phyloP scores from a whole-genome alignment of 2,888 invertebrate species.

The Vannuccia rotundouncinata region DNA sequence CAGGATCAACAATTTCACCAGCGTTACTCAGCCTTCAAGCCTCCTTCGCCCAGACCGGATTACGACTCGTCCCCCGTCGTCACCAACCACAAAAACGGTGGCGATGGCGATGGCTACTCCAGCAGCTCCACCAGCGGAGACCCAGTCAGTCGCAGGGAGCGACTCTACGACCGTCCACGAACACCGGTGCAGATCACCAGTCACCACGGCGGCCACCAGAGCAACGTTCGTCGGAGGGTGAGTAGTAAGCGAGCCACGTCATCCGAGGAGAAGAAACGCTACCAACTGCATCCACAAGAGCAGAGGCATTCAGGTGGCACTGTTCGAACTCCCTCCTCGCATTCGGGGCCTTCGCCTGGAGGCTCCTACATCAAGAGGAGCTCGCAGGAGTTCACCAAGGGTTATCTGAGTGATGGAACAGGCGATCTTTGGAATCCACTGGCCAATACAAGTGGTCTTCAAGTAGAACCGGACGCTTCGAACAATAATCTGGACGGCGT shows the following conservation, averaged over 20 bases:
- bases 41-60: background rate
- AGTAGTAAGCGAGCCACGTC: background rate
- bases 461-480: background rate
- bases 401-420: background rate
- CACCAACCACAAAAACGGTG: background rate
- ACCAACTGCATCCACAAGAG: background rate
- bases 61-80: background rate
- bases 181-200: background rate
- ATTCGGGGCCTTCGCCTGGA: background rate
- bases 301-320: too few relatives aligned
- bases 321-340: background rate
- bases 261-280: background rate
- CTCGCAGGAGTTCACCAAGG: too few relatives aligned
- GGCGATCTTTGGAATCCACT: background rate
- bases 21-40: background rate
- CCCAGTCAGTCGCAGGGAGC: background rate
- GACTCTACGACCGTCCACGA: too few relatives aligned
- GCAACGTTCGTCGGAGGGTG: background rate
- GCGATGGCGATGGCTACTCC: background rate
- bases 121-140: conserved; percentile 7
- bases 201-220: background rate
- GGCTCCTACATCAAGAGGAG: background rate
- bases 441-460: background rate
- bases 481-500: background rate
- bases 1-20: background rate